Evolutionary conservation across 2,888 invertebrate species (phyloP), one percentile per base, ranked within the genome.

Genomic region (Dryadula phaetusa): DNA sequence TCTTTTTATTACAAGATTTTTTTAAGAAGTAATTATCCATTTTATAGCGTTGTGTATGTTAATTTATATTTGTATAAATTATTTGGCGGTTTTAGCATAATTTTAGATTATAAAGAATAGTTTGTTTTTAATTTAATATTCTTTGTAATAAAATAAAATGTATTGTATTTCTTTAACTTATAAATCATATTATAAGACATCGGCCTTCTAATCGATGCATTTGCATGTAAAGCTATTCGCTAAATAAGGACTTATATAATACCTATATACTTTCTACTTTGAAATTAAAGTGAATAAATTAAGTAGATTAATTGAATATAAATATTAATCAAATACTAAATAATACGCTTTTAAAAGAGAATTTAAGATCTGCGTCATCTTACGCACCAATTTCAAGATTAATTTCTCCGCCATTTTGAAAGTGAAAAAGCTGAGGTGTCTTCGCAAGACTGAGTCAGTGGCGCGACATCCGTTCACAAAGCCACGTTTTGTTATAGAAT

Each of bases 401-500:
- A 70, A 70, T 75, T 72, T 75, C 73, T 72, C 77, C 75, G 76
- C 77, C 75, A 79, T 82, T 82, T 79, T 75, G 79, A 82, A 83
- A 82, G 83, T 84, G 28, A 52, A 74, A 77, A 72, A 62, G 67
- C 64, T 69, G 64, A 62, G 56, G 64, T 76, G 79, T 64, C 54
- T 61, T 71, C 67, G 77, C 72, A 76, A 78, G 72, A 76, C 78
- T 88, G 86, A 89, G 82, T 86, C 87, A 87, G 83, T 83, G 77
- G 73, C 74, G 78, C 75, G 80, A 82, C 86, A 84, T 84, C 80
- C 82, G 82, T 77, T 32, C 82, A 78, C 76, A 79, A 79, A 78
- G 84, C 80, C 79, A 80, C 82, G 80, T 82, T 84, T 82, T 79
- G 80, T 82, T 82, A 79, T 70, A 69, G 67, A 68, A 70, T 61